phyloP scores from a whole-genome alignment of 2,888 invertebrate species.

The Spilosoma lubricipeda region DNA sequence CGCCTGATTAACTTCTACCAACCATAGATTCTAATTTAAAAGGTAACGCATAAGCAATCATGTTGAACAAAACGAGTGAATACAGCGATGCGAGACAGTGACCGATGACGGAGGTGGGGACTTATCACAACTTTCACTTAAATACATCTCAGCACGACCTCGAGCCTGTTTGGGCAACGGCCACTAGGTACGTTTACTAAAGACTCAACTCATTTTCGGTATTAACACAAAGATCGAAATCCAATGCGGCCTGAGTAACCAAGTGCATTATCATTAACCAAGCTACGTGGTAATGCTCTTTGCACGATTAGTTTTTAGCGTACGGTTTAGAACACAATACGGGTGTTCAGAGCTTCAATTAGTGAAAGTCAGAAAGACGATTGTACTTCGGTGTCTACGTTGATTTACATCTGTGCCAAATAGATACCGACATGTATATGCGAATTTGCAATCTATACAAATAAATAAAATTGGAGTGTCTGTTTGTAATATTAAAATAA shows the following conservation, averaged over 20 bases:
- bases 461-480: too few species aligned
- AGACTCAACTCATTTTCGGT: slow-evolving; percentile 30
- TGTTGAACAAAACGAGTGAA: slow-evolving; percentile 45
- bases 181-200: slow-evolving; percentile 23
- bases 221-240: slow-evolving; percentile 42
- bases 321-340: slow-evolving; percentile 38
- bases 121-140: slow-evolving; percentile 64
- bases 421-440: background rate
- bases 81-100: slow-evolving; percentile 32
- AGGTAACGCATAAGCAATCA: slow-evolving; percentile 50
- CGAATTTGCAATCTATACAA: too few species aligned
- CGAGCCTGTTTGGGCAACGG: slow-evolving; percentile 43
- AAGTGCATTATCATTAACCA: slow-evolving; percentile 27
- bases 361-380: slow-evolving; percentile 49
- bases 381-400: slow-evolving; percentile 10
- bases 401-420: background rate
- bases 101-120: slow-evolving; percentile 30
- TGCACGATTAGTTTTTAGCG: slow-evolving; percentile 45
- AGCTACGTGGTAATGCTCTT: slow-evolving; percentile 43
- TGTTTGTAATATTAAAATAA: too few species aligned
- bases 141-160: slow-evolving; percentile 64
- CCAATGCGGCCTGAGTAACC: slow-evolving; percentile 43
- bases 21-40: slow-evolving; percentile 37
- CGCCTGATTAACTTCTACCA: slow-evolving; percentile 34
- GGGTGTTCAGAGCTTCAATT: slow-evolving; percentile 43